A percentile compares a stretch with the other conserved stretches of the same genome.
phyloP scores from a whole-genome alignment of 2,888 invertebrate species.

The Antheraea assamensis region DNA sequence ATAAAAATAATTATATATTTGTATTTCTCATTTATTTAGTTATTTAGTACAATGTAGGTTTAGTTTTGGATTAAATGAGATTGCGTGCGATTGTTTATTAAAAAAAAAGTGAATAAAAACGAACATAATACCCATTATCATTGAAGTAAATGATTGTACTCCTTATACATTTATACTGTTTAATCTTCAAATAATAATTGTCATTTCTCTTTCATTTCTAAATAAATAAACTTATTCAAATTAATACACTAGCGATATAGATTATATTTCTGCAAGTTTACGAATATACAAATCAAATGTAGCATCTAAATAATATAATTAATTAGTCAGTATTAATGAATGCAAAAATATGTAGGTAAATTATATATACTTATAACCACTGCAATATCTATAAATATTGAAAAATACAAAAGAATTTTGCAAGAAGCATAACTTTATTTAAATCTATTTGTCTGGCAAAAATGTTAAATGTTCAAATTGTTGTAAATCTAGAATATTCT shows the following conservation, averaged over 20 bases:
- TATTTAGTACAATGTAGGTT: too few relatives aligned
- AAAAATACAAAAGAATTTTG: neutral
- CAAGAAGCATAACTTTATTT: neutral
- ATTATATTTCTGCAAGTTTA: neutral
- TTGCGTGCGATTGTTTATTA: too few relatives aligned
- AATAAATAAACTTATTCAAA: neutral
- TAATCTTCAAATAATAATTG: too few relatives aligned
- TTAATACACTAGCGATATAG: neutral
- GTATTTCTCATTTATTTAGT: too few relatives aligned
- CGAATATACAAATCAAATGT: neutral
- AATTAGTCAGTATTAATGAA: neutral
- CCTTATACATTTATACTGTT: too few relatives aligned
- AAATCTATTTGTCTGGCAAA: neutral
- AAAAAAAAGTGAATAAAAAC: too few relatives aligned
- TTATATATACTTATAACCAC: neutral
- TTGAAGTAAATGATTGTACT: too few relatives aligned
- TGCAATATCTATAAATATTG: neutral
- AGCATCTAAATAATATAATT: neutral
- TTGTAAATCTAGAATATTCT: neutral
- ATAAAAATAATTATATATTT: too few relatives aligned
- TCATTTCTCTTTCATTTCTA: too few relatives aligned
- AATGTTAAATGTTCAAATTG: neutral
- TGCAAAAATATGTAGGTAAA: neutral
- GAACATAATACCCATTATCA: too few relatives aligned
- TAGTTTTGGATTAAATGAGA: too few relatives aligned